phyloP scores from a whole-genome alignment of 2,113 vertebrate species.

The Takifugu bimaculatus region DNA sequence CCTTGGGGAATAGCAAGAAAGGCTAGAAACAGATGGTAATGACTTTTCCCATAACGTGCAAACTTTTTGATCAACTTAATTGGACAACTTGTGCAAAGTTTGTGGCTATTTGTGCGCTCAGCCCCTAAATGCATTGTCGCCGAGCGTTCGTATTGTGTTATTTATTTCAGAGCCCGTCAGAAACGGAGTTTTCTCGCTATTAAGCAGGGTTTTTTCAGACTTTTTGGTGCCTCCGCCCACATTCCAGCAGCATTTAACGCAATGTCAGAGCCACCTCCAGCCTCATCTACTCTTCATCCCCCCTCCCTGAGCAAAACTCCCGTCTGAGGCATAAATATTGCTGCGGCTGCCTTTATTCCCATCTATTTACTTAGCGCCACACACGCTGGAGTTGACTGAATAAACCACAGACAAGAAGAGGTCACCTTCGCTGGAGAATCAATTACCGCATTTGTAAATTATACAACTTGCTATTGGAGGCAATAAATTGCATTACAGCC shows the following conservation, averaged over 20 bases:
- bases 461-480: constrained; percentile 82
- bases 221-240: too few relatives aligned
- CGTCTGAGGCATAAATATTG: constrained; percentile 21
- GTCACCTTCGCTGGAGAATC: constrained; percentile 85
- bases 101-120: constrained; percentile 30
- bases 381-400: constrained; percentile 63
- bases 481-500: constrained; percentile 84
- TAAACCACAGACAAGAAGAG: constrained; percentile 69
- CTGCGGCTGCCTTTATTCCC: constrained; percentile 23
- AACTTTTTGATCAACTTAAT: constrained; percentile 76
- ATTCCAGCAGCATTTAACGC: not conserved
- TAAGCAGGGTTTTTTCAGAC: constrained; percentile 2
- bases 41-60: constrained; percentile 55
- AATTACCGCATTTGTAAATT: constrained; percentile 87
- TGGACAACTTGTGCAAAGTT: constrained; percentile 71
- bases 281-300: constrained; percentile 1
- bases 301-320: constrained; percentile 14
- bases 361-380: constrained; percentile 47
- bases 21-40: constrained; percentile 75
- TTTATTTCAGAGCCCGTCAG: constrained; percentile 50
- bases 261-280: not conserved
- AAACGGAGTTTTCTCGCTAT: constrained; percentile 32
- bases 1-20: constrained; percentile 68
- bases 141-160: constrained; percentile 48
- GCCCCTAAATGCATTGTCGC: constrained; percentile 52